Conservation (phyloP, 2,888 invertebrate species). For the Tillus elongatus region DNA sequence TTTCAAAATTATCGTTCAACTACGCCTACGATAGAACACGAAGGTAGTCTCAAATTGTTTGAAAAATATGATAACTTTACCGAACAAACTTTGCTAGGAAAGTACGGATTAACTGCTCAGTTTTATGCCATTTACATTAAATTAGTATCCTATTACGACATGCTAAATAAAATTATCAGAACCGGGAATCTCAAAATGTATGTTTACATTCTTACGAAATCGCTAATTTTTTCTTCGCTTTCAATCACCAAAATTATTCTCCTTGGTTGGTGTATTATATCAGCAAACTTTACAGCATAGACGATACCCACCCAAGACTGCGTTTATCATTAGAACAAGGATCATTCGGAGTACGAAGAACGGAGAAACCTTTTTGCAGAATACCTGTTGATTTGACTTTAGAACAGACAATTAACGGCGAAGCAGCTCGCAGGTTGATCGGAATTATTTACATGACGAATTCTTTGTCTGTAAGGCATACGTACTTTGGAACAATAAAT, state of each 20-base stretch:
- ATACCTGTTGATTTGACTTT: too few relatives aligned
- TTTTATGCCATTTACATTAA: background rate
- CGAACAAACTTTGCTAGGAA: conserved; percentile 1
- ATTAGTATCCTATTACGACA: conserved; percentile 1
- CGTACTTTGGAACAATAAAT: conserved; percentile 4
- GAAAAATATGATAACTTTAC: conserved; percentile 7
- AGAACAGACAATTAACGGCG: too few relatives aligned
- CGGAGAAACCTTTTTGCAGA: conserved; percentile 6
- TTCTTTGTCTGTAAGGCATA: too few relatives aligned
- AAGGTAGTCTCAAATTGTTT: conserved; percentile 9
- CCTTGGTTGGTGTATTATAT: conserved; percentile 6
- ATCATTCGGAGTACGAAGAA: too few relatives aligned
- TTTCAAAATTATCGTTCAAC: conserved; percentile 10
- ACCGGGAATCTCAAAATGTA: conserved; percentile 3
- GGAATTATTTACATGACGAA: too few relatives aligned
- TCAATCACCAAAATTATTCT: conserved; percentile 9
- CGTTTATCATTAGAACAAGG: too few relatives aligned
- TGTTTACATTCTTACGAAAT: conserved; percentile 6
- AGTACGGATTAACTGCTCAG: conserved; percentile 1
- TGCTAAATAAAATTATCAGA: conserved; percentile 3
- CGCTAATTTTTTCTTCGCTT: conserved; percentile 5
- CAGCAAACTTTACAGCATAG: conserved; percentile 4
- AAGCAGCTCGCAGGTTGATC: too few relatives aligned
- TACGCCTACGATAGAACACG: conserved; percentile 9
- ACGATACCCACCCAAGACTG: too few relatives aligned